phyloP scores from a whole-genome alignment of 2,113 vertebrate genomes.

The Channa argus region DNA sequence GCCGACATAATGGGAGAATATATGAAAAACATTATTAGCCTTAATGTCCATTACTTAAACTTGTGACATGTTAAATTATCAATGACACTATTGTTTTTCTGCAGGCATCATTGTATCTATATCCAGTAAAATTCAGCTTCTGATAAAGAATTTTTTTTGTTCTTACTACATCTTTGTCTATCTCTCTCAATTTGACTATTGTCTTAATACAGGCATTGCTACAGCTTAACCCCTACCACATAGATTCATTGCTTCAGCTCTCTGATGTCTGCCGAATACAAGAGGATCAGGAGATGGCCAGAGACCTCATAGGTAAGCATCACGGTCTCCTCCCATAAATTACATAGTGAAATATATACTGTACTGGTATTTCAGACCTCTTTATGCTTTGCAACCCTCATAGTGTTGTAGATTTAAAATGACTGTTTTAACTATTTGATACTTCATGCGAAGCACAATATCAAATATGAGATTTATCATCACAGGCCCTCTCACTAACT shows the following conservation, averaged over 20 bases:
- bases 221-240: conserved; percentile 93
- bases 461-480: conserved; percentile 29
- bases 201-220: conserved; percentile 86
- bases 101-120: too few species aligned
- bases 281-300: conserved; percentile 98
- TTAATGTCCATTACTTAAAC: too few species aligned
- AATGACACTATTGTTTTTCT: too few species aligned
- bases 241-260: conserved; percentile 95
- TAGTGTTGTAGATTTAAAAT: too few species aligned
- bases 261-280: conserved; percentile 96
- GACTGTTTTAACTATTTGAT: too few species aligned
- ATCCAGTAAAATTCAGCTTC: too few species aligned
- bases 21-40: too few species aligned
- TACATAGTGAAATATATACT: neutral
- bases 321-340: neutral
- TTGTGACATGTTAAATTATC: too few species aligned
- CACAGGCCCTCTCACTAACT: neutral
- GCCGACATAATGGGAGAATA: too few species aligned
- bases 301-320: conserved; percentile 92
- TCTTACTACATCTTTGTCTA: neutral
- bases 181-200: neutral
- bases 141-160: too few species aligned
- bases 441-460: neutral
- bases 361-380: too few species aligned
- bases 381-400: too few species aligned